phyloP scores from a whole-genome alignment of 2,797 vertebrate species.

The Simalia tracyae region DNA sequence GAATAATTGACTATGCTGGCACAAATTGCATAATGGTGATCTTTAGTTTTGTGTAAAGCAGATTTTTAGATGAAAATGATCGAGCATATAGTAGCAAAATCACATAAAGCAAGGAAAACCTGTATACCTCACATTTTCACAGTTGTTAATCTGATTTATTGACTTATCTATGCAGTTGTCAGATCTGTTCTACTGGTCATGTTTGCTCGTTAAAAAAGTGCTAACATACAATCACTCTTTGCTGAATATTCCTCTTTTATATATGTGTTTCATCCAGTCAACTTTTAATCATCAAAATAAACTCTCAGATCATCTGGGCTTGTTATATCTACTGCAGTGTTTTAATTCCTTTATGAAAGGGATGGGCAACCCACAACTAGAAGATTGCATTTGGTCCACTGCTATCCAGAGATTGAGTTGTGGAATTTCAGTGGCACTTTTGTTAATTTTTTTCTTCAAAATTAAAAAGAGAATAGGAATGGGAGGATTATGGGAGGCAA shows the following conservation, averaged over 20 bases:
- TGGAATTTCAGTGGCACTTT: neutral
- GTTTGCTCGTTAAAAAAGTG: neutral
- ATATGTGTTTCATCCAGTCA: neutral
- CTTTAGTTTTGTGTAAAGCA: neutral
- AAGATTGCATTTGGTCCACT: neutral
- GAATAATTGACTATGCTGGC: neutral
- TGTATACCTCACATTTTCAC: neutral
- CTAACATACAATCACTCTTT: neutral
- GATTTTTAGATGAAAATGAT: neutral
- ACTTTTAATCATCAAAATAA: neutral
- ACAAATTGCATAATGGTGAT: neutral
- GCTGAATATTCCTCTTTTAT: neutral
- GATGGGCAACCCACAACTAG: neutral
- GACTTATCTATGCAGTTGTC: neutral
- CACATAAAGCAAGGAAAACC: neutral
- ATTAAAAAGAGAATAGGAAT: neutral
- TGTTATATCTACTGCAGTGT: neutral
- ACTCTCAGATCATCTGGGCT: neutral
- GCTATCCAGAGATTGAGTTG: neutral
- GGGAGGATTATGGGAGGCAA: neutral
- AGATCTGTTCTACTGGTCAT: neutral
- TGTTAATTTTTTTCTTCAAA: neutral
- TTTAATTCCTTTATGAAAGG: neutral
- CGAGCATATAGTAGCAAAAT: neutral
- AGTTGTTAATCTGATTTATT: neutral